Percentiles rank a stretch among this genome's conserved stretches.
These are phyloP conservation scores for Anisognathus igniventris DNA, from an alignment of 2,797 vertebrate species.

Conservation along the genomic window DNA sequence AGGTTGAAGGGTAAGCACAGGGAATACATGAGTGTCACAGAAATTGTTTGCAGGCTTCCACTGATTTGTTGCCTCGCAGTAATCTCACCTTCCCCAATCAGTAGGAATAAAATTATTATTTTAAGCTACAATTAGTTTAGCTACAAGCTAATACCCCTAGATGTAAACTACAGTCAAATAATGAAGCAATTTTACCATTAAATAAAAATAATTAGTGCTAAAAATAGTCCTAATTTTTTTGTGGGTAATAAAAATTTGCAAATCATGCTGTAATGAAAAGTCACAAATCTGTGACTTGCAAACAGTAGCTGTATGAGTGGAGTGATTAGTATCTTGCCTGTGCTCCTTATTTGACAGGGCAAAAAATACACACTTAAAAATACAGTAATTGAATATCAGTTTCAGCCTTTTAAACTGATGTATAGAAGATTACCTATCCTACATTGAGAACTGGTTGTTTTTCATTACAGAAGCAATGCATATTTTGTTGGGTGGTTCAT, in stretches of 20 bases:
- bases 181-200: not conserved
- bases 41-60: not conserved
- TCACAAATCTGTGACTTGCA: not conserved
- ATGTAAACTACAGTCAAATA: not conserved
- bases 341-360: not conserved
- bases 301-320: not conserved
- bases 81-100: not conserved
- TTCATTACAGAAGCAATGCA: not conserved
- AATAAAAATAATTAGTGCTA: not conserved
- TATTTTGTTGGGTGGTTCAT: not conserved
- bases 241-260: not conserved
- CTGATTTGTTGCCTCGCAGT: not conserved
- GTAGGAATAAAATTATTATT: not conserved
- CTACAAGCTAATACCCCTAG: not conserved
- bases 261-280: not conserved
- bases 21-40: not conserved
- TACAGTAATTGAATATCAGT: not conserved
- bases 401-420: constrained; percentile 5
- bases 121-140: not conserved
- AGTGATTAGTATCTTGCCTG: not conserved
- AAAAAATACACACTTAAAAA: constrained; percentile 17
- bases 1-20: not conserved
- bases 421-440: not conserved
- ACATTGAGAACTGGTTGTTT: constrained; percentile 3
- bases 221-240: not conserved